Evolutionary conservation across 2,888 invertebrate species (phyloP).

Genomic region (Ceraclea dissimilis): DNA sequence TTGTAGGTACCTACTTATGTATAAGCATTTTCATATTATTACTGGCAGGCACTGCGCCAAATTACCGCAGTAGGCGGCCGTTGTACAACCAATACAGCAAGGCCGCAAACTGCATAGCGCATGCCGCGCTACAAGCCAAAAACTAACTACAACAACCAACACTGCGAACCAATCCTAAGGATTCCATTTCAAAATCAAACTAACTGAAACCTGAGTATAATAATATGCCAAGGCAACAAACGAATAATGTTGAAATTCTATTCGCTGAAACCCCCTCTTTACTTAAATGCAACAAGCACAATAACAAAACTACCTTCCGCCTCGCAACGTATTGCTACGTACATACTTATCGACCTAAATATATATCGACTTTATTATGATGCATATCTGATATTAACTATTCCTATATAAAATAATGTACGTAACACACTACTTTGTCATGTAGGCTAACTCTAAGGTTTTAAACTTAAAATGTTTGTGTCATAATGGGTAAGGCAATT

Average conservation of each 20-base stretch:
- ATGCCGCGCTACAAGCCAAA: slow-evolving; percentile 19
- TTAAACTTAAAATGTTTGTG: too few relatives aligned
- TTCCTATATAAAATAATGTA: too few relatives aligned
- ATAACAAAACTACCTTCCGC: neutral
- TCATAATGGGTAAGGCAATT: too few relatives aligned
- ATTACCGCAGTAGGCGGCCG: slow-evolving; percentile 22
- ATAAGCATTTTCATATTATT: too few relatives aligned
- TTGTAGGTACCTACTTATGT: too few relatives aligned
- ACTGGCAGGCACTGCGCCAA: slow-evolving; percentile 24
- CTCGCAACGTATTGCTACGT: neutral
- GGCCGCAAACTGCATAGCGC: slow-evolving; percentile 3
- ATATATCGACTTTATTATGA: too few relatives aligned
- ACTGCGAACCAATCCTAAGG: slow-evolving; percentile 14
- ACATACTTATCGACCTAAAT: neutral
- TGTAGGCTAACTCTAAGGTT: too few relatives aligned
- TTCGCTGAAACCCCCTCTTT: slow-evolving; percentile 12
- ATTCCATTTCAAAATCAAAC: slow-evolving; percentile 5
- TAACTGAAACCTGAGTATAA: neutral
- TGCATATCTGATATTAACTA: too few relatives aligned
- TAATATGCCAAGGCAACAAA: slow-evolving; percentile 1
- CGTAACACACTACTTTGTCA: too few relatives aligned
- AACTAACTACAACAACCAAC: neutral
- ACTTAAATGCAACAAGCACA: slow-evolving; percentile 10
- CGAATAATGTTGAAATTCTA: slow-evolving; percentile 15
- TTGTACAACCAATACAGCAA: slow-evolving; percentile 12